These are phyloP conservation scores for Dexiosoma caninum DNA, from an alignment of 2,888 invertebrate genomes.

Conservation along the genomic window DNA sequence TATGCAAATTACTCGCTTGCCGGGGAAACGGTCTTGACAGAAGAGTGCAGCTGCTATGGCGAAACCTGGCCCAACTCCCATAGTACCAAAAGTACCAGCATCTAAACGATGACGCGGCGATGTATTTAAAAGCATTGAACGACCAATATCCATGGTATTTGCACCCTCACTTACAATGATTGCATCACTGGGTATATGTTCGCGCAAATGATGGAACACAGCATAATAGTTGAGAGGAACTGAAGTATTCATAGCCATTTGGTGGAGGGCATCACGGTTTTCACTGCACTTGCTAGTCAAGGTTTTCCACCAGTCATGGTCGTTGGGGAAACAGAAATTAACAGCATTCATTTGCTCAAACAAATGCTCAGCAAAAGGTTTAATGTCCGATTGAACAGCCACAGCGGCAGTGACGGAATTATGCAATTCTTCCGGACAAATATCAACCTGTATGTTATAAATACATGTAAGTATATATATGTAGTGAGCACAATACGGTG, in stretches of 20 bases:
- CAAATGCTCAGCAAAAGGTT: slow-evolving; percentile 84
- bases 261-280: slow-evolving; percentile 84
- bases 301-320: slow-evolving; percentile 87
- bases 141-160: slow-evolving; percentile 99
- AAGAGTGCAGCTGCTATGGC: slow-evolving; percentile 94
- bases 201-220: slow-evolving; percentile 90
- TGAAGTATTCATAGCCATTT: slow-evolving; percentile 83
- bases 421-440: slow-evolving; percentile 93
- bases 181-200: slow-evolving; percentile 86
- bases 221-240: slow-evolving; percentile 95
- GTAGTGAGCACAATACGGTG: no score
- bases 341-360: slow-evolving; percentile 80
- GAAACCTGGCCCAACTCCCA: slow-evolving; percentile 96
- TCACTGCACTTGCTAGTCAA: slow-evolving; percentile 84
- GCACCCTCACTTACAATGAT: slow-evolving; percentile 98
- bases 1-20: slow-evolving; percentile 92
- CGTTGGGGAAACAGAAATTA: slow-evolving; percentile 80
- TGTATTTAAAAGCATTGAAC: slow-evolving; percentile 90
- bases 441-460: slow-evolving; percentile 86
- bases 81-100: slow-evolving; percentile 97
- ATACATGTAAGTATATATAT: no score
- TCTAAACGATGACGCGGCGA: slow-evolving; percentile 92
- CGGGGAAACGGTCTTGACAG: slow-evolving; percentile 88
- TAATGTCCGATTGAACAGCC: slow-evolving; percentile 91
- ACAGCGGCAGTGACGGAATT: slow-evolving; percentile 90